phyloP scores from a whole-genome alignment of 2,113 vertebrate genomes.

The Hypanus sabinus region DNA sequence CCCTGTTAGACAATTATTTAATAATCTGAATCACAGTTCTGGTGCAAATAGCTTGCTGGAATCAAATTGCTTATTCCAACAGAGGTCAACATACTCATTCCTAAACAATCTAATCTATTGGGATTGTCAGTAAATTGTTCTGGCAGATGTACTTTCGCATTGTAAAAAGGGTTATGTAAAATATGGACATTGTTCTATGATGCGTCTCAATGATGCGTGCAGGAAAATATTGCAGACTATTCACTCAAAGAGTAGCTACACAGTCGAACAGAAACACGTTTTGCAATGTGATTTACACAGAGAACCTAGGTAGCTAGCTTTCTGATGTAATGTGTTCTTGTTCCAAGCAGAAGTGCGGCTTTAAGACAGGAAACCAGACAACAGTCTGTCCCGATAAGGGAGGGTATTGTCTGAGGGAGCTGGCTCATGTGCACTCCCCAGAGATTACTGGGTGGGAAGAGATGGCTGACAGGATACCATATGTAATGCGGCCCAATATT shows the following conservation, averaged over 20 bases:
- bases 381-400: slow-evolving; percentile 57
- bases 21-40: background rate
- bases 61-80: background rate
- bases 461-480: slow-evolving; percentile 38
- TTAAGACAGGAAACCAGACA: slow-evolving; percentile 75
- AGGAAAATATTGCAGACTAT: background rate
- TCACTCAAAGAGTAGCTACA: background rate
- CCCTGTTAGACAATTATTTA: background rate
- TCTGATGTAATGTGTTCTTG: slow-evolving; percentile 44
- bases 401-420: slow-evolving; percentile 57
- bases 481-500: slow-evolving; percentile 16
- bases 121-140: background rate
- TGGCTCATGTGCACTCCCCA: slow-evolving; percentile 39
- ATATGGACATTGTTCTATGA: background rate
- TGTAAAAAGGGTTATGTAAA: background rate
- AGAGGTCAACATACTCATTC: background rate
- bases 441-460: slow-evolving; percentile 33
- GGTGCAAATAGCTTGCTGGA: background rate
- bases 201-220: background rate
- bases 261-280: background rate
- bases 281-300: background rate
- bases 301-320: background rate
- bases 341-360: slow-evolving; percentile 54
- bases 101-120: background rate
- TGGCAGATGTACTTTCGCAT: background rate